A percentile compares a stretch with the other conserved stretches of the same genome.
phyloP scores from a whole-genome alignment of 2,113 vertebrate species.

The Mellivora capensis region DNA sequence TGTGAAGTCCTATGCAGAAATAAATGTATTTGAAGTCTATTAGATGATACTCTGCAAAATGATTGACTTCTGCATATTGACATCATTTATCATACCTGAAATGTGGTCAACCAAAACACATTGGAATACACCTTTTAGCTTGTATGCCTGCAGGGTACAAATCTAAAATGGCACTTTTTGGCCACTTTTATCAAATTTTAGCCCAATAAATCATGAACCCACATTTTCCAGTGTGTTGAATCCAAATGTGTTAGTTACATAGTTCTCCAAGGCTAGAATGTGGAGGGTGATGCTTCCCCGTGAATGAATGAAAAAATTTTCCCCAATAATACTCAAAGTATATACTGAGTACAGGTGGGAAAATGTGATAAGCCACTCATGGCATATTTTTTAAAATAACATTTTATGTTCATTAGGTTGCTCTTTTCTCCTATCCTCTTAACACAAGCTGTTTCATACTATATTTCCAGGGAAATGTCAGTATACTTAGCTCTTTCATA shows the following conservation, averaged over 20 bases:
- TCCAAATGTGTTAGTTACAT: neutral
- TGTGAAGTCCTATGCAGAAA: neutral
- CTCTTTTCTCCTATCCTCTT: neutral
- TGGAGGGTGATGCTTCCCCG: neutral
- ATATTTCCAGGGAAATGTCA: neutral
- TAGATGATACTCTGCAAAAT: neutral
- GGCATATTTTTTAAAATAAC: neutral
- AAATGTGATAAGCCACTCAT: neutral
- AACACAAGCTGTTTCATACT: neutral
- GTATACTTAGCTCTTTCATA: neutral
- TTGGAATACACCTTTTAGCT: neutral
- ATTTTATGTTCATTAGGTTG: neutral
- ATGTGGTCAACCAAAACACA: neutral
- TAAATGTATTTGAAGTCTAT: neutral
- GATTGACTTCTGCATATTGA: neutral
- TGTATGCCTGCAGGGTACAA: no score
- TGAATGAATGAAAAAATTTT: neutral
- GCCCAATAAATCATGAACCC: neutral
- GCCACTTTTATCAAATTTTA: neutral
- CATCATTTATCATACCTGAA: neutral
- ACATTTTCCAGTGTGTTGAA: neutral
- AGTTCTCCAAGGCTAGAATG: neutral
- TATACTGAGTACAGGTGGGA: neutral
- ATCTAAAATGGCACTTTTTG: no score
- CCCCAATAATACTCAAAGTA: neutral